These are phyloP conservation scores for Lithosia quadra DNA, from an alignment of 2,888 invertebrate species.

Conservation along the genomic window DNA sequence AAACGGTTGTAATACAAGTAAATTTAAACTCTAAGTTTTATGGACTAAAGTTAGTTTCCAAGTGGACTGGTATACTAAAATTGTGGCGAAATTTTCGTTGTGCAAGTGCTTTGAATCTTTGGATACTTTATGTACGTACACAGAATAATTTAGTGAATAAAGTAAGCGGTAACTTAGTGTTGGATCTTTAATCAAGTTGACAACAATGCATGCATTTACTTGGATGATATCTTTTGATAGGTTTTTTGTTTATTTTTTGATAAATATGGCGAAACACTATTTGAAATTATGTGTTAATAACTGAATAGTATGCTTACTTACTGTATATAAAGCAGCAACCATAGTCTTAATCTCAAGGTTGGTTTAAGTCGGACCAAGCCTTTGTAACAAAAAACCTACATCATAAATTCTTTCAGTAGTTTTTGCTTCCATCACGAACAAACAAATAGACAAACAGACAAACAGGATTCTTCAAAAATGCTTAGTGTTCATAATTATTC, in stretches of 20 bases:
- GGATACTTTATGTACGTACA: constrained; percentile 70
- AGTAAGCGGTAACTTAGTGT: constrained; percentile 57
- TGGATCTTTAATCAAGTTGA: constrained; percentile 66
- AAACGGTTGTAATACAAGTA: constrained; percentile 22
- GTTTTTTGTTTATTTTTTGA: neutral
- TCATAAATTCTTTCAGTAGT: too few relatives aligned
- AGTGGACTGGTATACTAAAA: constrained; percentile 48
- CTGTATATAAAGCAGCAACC: too few relatives aligned
- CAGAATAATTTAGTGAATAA: constrained; percentile 65
- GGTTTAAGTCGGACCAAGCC: too few relatives aligned
- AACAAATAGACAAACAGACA: too few relatives aligned
- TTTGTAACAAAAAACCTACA: too few relatives aligned
- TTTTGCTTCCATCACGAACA: too few relatives aligned
- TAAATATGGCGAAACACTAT: neutral
- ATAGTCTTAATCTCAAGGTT: too few relatives aligned
- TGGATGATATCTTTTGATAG: constrained; percentile 8
- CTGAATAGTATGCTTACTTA: too few relatives aligned
- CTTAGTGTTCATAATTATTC: too few relatives aligned
- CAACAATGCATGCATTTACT: constrained; percentile 58
- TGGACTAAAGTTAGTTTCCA: constrained; percentile 45
- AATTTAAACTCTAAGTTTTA: constrained; percentile 46
- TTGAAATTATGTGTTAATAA: neutral
- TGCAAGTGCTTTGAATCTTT: constrained; percentile 68
- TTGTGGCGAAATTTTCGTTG: constrained; percentile 66
- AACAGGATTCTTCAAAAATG: too few relatives aligned